These are phyloP conservation scores for Chelon labrosus DNA, from an alignment of 2,797 vertebrate species.

Conservation along the genomic window DNA sequence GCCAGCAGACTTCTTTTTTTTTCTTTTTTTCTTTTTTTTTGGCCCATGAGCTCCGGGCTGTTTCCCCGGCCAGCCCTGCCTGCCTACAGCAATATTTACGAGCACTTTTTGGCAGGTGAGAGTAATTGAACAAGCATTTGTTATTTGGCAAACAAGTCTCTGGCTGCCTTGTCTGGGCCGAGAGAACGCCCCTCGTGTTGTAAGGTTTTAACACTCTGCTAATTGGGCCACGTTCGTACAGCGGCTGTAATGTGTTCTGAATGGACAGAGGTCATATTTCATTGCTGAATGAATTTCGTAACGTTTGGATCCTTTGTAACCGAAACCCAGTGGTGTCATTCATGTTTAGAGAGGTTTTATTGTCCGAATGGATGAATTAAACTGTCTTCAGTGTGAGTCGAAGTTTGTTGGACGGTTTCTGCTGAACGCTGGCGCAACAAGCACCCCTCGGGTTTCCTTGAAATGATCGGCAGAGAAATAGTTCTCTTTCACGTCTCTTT, in stretches of 20 bases:
- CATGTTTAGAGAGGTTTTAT: neutral
- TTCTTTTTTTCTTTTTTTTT: constrained; percentile 13
- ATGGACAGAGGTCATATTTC: constrained; percentile 45
- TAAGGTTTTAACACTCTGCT: constrained; percentile 65
- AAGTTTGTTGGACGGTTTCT: neutral
- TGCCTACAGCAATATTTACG: constrained; percentile 77
- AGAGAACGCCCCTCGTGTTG: constrained; percentile 54
- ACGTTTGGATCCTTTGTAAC: neutral
- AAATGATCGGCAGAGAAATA: constrained; percentile 9
- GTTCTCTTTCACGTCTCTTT: neutral
- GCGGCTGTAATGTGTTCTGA: constrained; percentile 54
- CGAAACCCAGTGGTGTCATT: neutral
- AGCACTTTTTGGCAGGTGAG: constrained; percentile 75
- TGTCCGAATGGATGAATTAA: neutral
- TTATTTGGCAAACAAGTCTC: constrained; percentile 73
- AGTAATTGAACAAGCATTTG: constrained; percentile 76
- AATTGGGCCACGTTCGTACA: constrained; percentile 67
- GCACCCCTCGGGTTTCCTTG: neutral
- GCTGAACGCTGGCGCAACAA: neutral
- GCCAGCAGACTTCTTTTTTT: constrained; percentile 23
- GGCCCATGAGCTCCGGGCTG: constrained; percentile 59
- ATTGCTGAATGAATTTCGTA: constrained; percentile 4
- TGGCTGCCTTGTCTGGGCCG: constrained; percentile 51
- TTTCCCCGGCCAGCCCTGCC: constrained; percentile 54
- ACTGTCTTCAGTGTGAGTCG: neutral